Percentiles rank a stretch among this genome's conserved stretches.
These are phyloP conservation scores for Harpalus rufipes DNA, from an alignment of 2,888 invertebrate species.

Conservation along the genomic window DNA sequence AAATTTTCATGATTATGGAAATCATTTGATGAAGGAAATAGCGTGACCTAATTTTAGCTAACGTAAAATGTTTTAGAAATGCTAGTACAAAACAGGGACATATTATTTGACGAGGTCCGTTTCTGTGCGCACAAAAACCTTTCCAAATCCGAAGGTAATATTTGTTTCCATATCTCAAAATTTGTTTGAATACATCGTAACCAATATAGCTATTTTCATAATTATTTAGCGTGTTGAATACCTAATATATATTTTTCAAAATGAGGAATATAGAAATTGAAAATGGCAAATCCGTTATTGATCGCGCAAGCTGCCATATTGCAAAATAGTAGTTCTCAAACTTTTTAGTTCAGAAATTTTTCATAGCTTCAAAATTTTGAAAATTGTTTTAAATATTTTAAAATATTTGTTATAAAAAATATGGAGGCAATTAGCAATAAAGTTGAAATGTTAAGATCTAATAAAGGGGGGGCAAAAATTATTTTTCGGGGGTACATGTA, in stretches of 20 bases:
- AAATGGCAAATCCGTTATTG: constrained; percentile 54
- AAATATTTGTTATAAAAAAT: constrained; percentile 26
- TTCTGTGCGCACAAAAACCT: constrained; percentile 32
- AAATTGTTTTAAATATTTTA: neutral
- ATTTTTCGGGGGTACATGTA: constrained; percentile 78
- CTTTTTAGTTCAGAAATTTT: neutral
- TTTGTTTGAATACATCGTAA: neutral
- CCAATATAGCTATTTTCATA: neutral
- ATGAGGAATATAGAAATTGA: constrained; percentile 13
- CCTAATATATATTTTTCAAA: constrained; percentile 18
- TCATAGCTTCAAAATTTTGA: neutral
- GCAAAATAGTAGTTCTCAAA: constrained; percentile 7
- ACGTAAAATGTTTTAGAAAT: constrained; percentile 60
- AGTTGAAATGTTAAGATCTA: constrained; percentile 75
- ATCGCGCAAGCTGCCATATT: constrained; percentile 3
- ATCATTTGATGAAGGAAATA: constrained; percentile 14
- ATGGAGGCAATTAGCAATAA: constrained; percentile 2
- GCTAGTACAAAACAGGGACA: constrained; percentile 57
- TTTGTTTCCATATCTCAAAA: neutral
- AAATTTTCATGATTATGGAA: neutral
- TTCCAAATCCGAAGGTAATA: constrained; percentile 34
- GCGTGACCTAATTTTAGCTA: constrained; percentile 11
- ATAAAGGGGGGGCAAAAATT: constrained; percentile 78
- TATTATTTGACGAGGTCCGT: constrained; percentile 53
- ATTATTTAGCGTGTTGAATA: neutral